phyloP scores from a whole-genome alignment of 2,888 invertebrate genomes.

The Agonopterix alstromeriana region DNA sequence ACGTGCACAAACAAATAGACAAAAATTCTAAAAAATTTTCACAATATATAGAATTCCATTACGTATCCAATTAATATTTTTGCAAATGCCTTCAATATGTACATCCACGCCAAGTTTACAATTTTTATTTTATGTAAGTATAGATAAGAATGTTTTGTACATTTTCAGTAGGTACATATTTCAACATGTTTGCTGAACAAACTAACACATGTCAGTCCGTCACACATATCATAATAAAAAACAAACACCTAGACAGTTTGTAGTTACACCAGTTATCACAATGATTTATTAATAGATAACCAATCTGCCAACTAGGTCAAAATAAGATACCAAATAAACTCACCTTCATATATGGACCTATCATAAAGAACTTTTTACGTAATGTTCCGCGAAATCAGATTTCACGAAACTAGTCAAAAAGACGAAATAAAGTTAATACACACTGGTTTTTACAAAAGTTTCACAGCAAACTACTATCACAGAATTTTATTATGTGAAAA shows the following conservation, averaged over 20 bases:
- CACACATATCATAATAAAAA: too few species aligned
- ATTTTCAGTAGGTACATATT: too few species aligned
- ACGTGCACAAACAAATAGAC: too few species aligned
- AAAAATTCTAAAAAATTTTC: too few species aligned
- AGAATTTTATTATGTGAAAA: conserved; percentile 47
- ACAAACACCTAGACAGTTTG: not conserved
- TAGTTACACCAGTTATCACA: not conserved
- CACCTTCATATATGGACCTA: conserved; percentile 76
- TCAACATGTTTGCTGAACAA: too few species aligned
- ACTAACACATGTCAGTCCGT: too few species aligned
- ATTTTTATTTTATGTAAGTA: too few species aligned
- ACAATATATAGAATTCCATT: too few species aligned
- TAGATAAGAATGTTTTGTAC: too few species aligned
- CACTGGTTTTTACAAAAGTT: conserved; percentile 30
- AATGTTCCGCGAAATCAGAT: conserved; percentile 65
- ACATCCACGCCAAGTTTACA: too few species aligned
- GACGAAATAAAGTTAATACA: conserved; percentile 18
- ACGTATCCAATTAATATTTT: too few species aligned
- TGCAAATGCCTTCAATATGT: too few species aligned
- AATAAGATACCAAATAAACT: conserved; percentile 32
- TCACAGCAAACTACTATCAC: conserved; percentile 65
- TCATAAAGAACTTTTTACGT: conserved; percentile 66
- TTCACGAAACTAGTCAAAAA: conserved; percentile 61
- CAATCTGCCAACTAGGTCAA: not conserved
- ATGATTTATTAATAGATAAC: not conserved